Percentiles rank a stretch among this genome's conserved stretches.
These are phyloP conservation scores for Matsumurasca onukii DNA, from an alignment of 1,140 invertebrate species.

Conservation along the genomic window DNA sequence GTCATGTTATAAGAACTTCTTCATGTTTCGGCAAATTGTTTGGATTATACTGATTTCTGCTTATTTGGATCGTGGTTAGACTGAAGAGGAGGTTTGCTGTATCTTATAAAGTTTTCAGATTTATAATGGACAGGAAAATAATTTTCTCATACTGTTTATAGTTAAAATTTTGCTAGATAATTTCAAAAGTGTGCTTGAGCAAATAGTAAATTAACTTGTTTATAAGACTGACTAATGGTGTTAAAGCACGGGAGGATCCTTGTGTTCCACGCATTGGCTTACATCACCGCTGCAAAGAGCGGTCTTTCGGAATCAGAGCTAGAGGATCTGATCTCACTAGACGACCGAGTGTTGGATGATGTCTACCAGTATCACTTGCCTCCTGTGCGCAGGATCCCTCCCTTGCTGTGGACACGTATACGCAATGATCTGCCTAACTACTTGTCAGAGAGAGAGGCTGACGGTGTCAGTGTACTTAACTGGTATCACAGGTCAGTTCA, in stretches of 20 bases:
- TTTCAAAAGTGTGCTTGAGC: too few relatives aligned
- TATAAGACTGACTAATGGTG: too few relatives aligned
- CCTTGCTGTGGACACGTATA: slow-evolving; percentile 93
- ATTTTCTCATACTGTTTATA: too few relatives aligned
- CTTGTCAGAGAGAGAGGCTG: slow-evolving; percentile 92
- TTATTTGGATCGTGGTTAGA: too few relatives aligned
- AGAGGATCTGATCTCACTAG: slow-evolving; percentile 92
- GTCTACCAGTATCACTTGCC: slow-evolving; percentile 98
- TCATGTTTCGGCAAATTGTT: too few relatives aligned
- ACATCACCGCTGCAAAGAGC: slow-evolving; percentile 91
- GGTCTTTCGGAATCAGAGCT: slow-evolving; percentile 92
- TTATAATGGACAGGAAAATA: too few relatives aligned
- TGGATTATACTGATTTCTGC: too few relatives aligned
- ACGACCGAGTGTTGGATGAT: slow-evolving; percentile 92
- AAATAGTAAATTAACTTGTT: too few relatives aligned
- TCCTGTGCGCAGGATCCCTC: slow-evolving; percentile 91
- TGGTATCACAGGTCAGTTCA: slow-evolving; percentile 83
- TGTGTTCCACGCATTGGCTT: slow-evolving; percentile 91
- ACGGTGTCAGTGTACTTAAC: slow-evolving; percentile 95
- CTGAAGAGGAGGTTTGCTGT: too few relatives aligned
- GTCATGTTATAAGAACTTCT: too few relatives aligned
- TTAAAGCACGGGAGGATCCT: slow-evolving; percentile 89
- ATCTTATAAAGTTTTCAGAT: too few relatives aligned
- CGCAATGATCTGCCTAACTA: slow-evolving; percentile 95
- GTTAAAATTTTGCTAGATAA: too few relatives aligned